Percentiles rank a stretch among this genome's conserved stretches.
Conservation (phyloP, 1,140 invertebrate species). For the Epicauta chinensis region DNA sequence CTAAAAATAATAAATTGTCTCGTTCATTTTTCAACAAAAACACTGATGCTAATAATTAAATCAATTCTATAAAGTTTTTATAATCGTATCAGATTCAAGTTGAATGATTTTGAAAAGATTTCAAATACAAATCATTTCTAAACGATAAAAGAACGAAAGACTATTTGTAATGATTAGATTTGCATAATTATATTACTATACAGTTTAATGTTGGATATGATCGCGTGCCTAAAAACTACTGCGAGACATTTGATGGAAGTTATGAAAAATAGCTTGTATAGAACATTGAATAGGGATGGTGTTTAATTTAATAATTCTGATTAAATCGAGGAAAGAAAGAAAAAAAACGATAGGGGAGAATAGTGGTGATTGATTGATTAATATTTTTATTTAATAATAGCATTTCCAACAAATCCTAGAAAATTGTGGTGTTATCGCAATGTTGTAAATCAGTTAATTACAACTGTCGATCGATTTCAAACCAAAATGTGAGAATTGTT, state of each 20-base stretch:
- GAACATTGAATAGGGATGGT: constrained; percentile 6
- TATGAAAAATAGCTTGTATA: constrained; percentile 13
- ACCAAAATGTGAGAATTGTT: no score
- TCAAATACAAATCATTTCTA: constrained; percentile 1
- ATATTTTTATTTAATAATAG: not conserved
- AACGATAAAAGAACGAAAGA: constrained; percentile 9
- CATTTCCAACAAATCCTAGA: not conserved
- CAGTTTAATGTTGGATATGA: not conserved
- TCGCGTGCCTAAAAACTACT: constrained; percentile 10
- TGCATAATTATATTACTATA: constrained; percentile 17
- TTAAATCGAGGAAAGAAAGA: not conserved
- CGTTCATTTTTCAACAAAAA: no score
- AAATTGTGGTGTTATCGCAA: no score
- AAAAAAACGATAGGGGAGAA: no score
- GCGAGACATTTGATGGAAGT: constrained; percentile 9
- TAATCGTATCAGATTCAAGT: constrained; percentile 12
- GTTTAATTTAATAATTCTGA: constrained; percentile 16
- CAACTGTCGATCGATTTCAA: no score
- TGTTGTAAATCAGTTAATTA: no score
- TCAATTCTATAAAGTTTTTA: not conserved
- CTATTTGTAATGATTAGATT: constrained; percentile 18
- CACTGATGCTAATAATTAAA: no score
- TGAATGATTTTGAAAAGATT: not conserved
- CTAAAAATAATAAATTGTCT: no score
- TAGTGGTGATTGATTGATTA: constrained; percentile 4